A percentile compares a stretch with the other conserved stretches of the same genome.
Conservation (phyloP, 2,113 vertebrate species). For the Toxotes jaculatrix region DNA sequence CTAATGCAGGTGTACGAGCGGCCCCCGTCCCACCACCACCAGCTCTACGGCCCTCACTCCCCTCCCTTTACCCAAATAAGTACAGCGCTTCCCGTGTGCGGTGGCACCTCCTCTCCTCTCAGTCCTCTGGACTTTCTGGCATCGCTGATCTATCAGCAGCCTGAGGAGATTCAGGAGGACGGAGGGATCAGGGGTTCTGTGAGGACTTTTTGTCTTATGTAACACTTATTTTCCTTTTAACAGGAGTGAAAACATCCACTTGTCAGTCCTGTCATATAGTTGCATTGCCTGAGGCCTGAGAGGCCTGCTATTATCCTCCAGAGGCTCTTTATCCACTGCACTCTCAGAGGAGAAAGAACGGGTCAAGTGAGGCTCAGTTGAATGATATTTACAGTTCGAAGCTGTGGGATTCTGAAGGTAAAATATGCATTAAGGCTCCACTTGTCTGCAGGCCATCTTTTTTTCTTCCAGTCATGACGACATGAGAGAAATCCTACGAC, state of each 20-base stretch:
- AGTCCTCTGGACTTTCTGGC: slow-evolving; percentile 23
- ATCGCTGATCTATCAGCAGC: not conserved
- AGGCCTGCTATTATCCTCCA: not conserved
- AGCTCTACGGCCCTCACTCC: not conserved
- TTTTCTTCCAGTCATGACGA: not conserved
- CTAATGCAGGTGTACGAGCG: slow-evolving; percentile 75
- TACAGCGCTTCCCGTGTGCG: slow-evolving; percentile 21
- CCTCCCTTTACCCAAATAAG: slow-evolving; percentile 41
- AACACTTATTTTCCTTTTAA: slow-evolving; percentile 5
- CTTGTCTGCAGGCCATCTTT: slow-evolving; percentile 7
- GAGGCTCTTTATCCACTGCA: slow-evolving; percentile 13
- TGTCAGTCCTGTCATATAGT: not conserved
- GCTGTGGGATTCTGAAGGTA: slow-evolving; percentile 7
- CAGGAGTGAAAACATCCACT: slow-evolving; percentile 22
- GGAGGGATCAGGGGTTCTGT: not conserved
- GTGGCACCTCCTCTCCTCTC: not conserved
- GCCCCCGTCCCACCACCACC: not conserved
- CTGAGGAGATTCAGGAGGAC: slow-evolving; percentile 14
- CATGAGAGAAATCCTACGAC: slow-evolving; percentile 3
- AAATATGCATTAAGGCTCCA: slow-evolving; percentile 12
- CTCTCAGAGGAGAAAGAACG: slow-evolving; percentile 11
- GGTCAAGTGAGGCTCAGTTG: slow-evolving; percentile 25
- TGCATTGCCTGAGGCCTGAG: not conserved
- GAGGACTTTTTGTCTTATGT: slow-evolving; percentile 22
- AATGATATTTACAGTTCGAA: not conserved